A percentile compares a stretch with the other conserved stretches of the same genome.
Evolutionary conservation across 1,140 invertebrate genomes (phyloP).

Genomic region (Ceratitis capitata): DNA sequence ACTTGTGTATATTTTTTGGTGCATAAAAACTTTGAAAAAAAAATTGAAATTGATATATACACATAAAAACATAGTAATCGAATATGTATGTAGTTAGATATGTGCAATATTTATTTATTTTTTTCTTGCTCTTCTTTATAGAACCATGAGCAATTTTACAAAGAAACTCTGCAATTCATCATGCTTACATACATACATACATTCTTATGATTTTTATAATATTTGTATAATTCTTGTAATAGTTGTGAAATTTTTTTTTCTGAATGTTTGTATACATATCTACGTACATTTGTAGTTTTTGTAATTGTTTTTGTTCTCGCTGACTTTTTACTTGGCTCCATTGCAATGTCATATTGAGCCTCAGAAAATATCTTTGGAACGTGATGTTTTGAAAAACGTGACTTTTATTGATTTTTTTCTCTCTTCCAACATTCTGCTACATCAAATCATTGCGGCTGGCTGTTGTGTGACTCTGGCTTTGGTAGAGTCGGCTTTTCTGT

Average conservation of each 20-base stretch:
- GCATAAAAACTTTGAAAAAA: no score
- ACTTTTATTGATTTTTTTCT: slow-evolving; percentile 66
- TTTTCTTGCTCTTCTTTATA: no score
- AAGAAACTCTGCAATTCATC: no score
- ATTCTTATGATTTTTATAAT: neutral
- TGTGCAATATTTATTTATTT: no score
- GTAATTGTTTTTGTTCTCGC: slow-evolving; percentile 24
- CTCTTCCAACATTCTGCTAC: neutral
- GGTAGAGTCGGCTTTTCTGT: neutral
- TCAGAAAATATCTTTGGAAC: slow-evolving; percentile 39
- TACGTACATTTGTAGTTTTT: neutral
- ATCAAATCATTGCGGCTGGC: slow-evolving; percentile 1
- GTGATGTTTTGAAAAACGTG: slow-evolving; percentile 55
- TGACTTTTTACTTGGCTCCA: neutral
- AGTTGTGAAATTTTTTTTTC: neutral
- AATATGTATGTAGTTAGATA: no score
- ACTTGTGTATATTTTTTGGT: no score
- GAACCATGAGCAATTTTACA: no score
- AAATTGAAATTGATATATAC: no score
- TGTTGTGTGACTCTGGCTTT: no score
- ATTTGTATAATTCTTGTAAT: neutral
- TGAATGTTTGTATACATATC: neutral
- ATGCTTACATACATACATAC: neutral
- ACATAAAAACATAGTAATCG: no score
- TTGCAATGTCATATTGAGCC: slow-evolving; percentile 25